Evolutionary conservation across 2,888 invertebrate genomes (phyloP).

Genomic region (Thecocarcelia acutangulata): DNA sequence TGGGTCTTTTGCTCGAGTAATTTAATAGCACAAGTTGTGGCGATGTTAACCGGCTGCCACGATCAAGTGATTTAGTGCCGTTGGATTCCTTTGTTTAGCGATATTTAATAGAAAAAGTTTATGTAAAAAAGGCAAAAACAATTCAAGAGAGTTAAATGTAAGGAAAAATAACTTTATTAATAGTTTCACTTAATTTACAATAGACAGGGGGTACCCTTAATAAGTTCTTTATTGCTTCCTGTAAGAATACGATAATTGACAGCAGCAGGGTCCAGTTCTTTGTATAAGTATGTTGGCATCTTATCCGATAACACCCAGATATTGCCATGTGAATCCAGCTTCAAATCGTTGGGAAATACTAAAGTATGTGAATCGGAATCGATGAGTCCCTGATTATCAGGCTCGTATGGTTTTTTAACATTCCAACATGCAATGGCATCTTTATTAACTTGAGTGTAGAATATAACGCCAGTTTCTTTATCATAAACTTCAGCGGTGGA

Average conservation of each 20-base stretch:
- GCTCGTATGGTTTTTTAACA: slow-evolving; percentile 84
- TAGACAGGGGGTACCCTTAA: slow-evolving; percentile 80
- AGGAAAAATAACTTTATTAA: slow-evolving; percentile 11
- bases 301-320: slow-evolving; percentile 90
- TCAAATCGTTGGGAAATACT: slow-evolving; percentile 90
- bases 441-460: slow-evolving; percentile 89
- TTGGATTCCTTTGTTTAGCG: too few species aligned
- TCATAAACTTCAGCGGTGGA: slow-evolving; percentile 89
- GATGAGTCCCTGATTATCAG: slow-evolving; percentile 86
- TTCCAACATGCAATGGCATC: slow-evolving; percentile 93
- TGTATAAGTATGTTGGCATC: slow-evolving; percentile 88
- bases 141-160: slow-evolving; percentile 4
- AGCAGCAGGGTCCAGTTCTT: slow-evolving; percentile 85
- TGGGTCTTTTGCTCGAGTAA: too few species aligned
- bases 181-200: slow-evolving; percentile 62
- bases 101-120: too few species aligned
- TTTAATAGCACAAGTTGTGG: too few species aligned
- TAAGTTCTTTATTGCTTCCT: slow-evolving; percentile 78
- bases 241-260: slow-evolving; percentile 84
- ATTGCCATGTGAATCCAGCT: slow-evolving; percentile 85
- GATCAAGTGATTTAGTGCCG: too few species aligned
- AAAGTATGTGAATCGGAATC: slow-evolving; percentile 86
- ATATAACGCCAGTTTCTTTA: slow-evolving; percentile 86
- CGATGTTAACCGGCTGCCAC: too few species aligned
- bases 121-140: too few species aligned